phyloP scores from a whole-genome alignment of 1,140 invertebrate genomes.

The Nautilus pompilius region DNA sequence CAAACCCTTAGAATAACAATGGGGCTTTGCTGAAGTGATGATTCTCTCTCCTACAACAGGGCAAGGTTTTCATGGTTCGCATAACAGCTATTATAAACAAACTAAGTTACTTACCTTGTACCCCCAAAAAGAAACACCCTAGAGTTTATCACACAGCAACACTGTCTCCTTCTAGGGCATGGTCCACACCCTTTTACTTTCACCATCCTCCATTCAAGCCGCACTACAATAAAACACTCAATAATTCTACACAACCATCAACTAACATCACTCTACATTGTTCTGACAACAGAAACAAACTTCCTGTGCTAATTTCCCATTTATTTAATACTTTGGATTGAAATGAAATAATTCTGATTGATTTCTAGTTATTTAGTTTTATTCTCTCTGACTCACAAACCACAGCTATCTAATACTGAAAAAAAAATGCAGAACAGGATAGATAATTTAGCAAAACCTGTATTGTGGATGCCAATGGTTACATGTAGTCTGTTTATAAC shows the following conservation, averaged over 20 bases:
- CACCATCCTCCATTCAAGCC: constrained; percentile 65
- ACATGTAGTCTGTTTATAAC: too few species aligned
- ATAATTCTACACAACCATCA: not conserved
- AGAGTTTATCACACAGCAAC: constrained; percentile 69
- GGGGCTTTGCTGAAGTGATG: too few species aligned
- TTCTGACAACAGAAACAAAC: not conserved
- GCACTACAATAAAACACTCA: constrained; percentile 54
- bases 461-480: too few species aligned
- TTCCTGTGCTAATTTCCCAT: not conserved
- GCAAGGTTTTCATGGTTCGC: too few species aligned
- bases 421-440: not conserved
- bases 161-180: constrained; percentile 72
- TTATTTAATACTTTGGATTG: not conserved
- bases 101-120: constrained; percentile 68
- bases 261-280: not conserved
- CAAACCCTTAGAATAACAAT: too few species aligned
- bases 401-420: not conserved
- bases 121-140: constrained; percentile 81
- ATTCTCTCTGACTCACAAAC: too few species aligned
- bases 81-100: too few species aligned
- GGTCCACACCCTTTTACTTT: constrained; percentile 47
- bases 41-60: too few species aligned
- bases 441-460: not conserved
- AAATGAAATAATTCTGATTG: not conserved
- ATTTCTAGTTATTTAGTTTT: too few species aligned